Base-by-base conservation (phyloP, 2,797 vertebrate genomes). In the Cuniculus paca region DNA sequence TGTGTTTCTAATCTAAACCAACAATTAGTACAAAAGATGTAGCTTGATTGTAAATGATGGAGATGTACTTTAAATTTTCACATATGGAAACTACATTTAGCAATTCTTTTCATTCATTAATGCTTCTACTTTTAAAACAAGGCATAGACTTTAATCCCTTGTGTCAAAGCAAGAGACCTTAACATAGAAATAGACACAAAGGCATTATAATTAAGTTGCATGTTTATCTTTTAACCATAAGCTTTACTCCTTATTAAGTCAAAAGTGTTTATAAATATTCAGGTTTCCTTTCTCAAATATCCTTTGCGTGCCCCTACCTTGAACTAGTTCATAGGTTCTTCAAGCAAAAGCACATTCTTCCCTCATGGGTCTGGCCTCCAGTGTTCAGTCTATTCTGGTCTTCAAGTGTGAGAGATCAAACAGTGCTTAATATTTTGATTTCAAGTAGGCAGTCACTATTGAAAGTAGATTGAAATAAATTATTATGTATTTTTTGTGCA, bases 1-100 rank as follows among this genome's bases (percentile, higher is more conserved):
- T 72, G n/a, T 87, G 6, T 88, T 95, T 95, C 95, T 87, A 93
- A 61, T 85, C n/a, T 90, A 96, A 93, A 81, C 31, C 24, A 70
- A 68, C n/a, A 74, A 87, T 88, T 72, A 95, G 65, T 50, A 24
- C 48, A 94, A 91, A 93, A 82, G n/a, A 85, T 34, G 48, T 78
- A 63, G 50, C 34, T 84, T 90, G 65, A 94, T 87, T 95, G 34
- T 58, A 94, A 92, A 72, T 77, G 61, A 88, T 24, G 8, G 77
- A 84, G 34, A 13, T 42, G 26, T 11, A 54, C 88, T 80, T 95
- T 89, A 52, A 90, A 94, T 54, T 81, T 88, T 28, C 28, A 79
- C 14, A 11, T 45, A 50, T 65, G 19, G 48, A 89, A 82, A 58
- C 34, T 19, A 48, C 34, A 56, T 54, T 91, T 34, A 85, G 74